A percentile compares a stretch with the other conserved stretches of the same genome.
Evolutionary conservation across 2,888 invertebrate species (phyloP).

Genomic region (Ptilodon capucinus): DNA sequence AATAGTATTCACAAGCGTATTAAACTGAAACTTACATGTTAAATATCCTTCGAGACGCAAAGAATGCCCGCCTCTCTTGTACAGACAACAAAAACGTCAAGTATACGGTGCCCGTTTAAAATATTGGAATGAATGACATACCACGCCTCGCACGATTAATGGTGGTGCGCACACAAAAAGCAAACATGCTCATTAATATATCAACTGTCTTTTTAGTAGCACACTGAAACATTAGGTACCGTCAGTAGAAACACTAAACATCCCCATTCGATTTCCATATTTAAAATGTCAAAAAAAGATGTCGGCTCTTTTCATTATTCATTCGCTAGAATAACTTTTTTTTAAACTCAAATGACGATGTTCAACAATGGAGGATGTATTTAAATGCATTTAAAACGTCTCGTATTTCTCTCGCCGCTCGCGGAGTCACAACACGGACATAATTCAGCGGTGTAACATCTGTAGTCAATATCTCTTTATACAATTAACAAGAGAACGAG

Average conservation of each 20-base stretch:
- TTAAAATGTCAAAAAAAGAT: conserved; percentile 33
- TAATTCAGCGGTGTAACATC: conserved; percentile 73
- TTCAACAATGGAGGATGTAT: conserved; percentile 54
- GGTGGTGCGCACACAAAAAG: conserved; percentile 76
- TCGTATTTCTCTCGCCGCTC: conserved; percentile 72
- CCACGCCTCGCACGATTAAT: conserved; percentile 80
- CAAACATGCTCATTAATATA: conserved; percentile 80
- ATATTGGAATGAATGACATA: conserved; percentile 83
- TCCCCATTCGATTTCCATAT: conserved; percentile 34
- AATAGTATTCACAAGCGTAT: conserved; percentile 16
- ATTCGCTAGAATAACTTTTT: conserved; percentile 42
- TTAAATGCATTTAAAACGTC: conserved; percentile 59
- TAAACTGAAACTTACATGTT: conserved; percentile 37
- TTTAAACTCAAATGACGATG: conserved; percentile 33
- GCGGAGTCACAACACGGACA: conserved; percentile 56
- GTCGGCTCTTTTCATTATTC: conserved; percentile 49
- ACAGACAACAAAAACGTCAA: conserved; percentile 76
- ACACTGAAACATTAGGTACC: conserved; percentile 61
- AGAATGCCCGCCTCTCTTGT: conserved; percentile 71
- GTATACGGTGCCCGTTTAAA: conserved; percentile 71
- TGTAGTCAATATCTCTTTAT: conserved; percentile 76
- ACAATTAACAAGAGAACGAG: conserved; percentile 74
- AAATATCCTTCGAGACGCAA: conserved; percentile 49
- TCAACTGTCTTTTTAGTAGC: conserved; percentile 79
- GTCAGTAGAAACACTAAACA: conserved; percentile 48